These are phyloP conservation scores for Phataginus tetradactyla DNA, from an alignment of 2,797 vertebrate genomes.

Conservation along the genomic window DNA sequence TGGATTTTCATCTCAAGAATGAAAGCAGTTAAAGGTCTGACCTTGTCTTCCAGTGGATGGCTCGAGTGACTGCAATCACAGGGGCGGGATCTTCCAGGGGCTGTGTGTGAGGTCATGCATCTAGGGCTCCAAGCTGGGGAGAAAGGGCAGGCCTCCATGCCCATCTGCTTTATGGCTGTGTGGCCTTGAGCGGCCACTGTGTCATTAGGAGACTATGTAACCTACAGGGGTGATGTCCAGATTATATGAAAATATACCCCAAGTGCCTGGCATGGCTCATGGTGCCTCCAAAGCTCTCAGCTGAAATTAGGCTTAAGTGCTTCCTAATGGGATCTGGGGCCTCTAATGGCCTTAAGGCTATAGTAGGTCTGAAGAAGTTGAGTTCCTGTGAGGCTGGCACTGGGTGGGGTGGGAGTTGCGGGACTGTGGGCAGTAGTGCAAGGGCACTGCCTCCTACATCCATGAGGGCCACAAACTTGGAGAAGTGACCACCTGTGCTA, in stretches of 20 bases:
- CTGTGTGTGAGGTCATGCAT: neutral
- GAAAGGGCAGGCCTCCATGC: neutral
- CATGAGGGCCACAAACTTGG: neutral
- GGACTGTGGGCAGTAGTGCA: neutral
- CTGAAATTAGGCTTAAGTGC: neutral
- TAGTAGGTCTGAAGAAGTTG: neutral
- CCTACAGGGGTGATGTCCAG: neutral
- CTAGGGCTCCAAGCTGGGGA: neutral
- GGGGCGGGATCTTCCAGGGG: neutral
- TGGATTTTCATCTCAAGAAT: neutral
- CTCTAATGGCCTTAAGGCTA: neutral
- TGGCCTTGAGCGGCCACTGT: neutral
- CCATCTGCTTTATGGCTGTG: neutral
- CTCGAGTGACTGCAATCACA: neutral
- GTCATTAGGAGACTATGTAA: neutral
- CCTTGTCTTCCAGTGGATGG: neutral
- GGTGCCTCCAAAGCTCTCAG: neutral
- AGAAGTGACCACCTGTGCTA: neutral
- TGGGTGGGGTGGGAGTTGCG: neutral
- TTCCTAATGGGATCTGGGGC: neutral
- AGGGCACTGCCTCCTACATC: neutral
- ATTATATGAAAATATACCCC: neutral
- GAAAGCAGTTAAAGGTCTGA: neutral
- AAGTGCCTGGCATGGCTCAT: neutral
- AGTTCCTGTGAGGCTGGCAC: neutral